A percentile compares a stretch with the other conserved stretches of the same genome.
Evolutionary conservation across 2,888 invertebrate species (phyloP).

Genomic region (Nomada flava): DNA sequence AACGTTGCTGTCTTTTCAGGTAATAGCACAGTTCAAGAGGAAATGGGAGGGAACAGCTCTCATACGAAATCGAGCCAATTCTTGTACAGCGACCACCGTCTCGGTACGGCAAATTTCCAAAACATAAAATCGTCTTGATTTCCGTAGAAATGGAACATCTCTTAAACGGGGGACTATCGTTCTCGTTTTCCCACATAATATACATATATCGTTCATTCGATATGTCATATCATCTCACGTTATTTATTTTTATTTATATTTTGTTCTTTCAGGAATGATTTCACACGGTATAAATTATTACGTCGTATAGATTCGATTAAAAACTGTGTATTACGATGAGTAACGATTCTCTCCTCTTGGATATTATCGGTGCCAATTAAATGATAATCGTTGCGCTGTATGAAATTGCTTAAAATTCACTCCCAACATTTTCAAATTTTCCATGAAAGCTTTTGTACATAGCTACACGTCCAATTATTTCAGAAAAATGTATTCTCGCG

Average conservation of each 20-base stretch:
- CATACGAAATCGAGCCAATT: conserved; percentile 91
- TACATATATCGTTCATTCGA: background rate
- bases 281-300: too few species aligned
- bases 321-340: too few species aligned
- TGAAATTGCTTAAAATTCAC: too few species aligned
- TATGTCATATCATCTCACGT: background rate
- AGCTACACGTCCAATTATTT: background rate
- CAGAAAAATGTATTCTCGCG: background rate
- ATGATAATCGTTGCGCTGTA: too few species aligned
- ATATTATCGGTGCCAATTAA: too few species aligned
- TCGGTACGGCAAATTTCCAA: conserved; percentile 89
- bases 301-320: too few species aligned
- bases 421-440: too few species aligned
- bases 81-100: conserved; percentile 94
- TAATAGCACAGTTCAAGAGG: conserved; percentile 92
- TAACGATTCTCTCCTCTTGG: too few species aligned
- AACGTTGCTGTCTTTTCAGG: conserved; percentile 80
- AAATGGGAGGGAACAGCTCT: conserved; percentile 91
- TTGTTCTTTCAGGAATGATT: too few species aligned
- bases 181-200: background rate
- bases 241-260: background rate
- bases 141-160: conserved; percentile 7
- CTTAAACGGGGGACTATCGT: conserved; percentile 8
- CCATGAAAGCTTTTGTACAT: background rate
- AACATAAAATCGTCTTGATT: conserved; percentile 23